Conservation (phyloP, 2,888 invertebrate species). For the Marronus borbonicus region DNA sequence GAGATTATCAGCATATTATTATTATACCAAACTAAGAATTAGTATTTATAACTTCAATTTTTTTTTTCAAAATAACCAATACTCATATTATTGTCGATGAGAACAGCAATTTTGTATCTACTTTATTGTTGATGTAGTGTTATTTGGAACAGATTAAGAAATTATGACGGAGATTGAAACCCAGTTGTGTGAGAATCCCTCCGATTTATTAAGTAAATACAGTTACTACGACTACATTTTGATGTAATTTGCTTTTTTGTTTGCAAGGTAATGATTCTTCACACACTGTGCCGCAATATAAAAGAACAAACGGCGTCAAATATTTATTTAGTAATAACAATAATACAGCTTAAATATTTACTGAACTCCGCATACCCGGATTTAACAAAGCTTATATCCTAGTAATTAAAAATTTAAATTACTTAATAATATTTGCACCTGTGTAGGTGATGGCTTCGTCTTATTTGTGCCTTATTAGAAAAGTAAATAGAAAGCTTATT, state of each 20-base stretch:
- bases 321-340: slow-evolving; percentile 15
- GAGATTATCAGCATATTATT: slow-evolving; percentile 1
- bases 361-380: slow-evolving; percentile 6
- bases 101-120: too few species aligned
- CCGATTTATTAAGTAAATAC: not conserved
- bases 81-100: not conserved
- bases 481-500: too few species aligned
- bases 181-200: too few species aligned
- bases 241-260: not conserved
- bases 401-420: slow-evolving; percentile 9
- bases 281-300: not conserved
- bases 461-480: too few species aligned
- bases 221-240: not conserved
- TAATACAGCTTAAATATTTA: slow-evolving; percentile 10
- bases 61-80: not conserved
- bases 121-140: too few species aligned
- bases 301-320: not conserved
- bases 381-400: slow-evolving; percentile 3
- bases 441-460: not conserved
- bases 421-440: not conserved
- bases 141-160: too few species aligned
- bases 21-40: slow-evolving; percentile 22
- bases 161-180: too few species aligned
- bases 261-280: not conserved
- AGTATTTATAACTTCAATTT: slow-evolving; percentile 22